Evolutionary conservation across 2,113 vertebrate genomes (phyloP), one percentile per base, ranked within the genome.

Genomic region (Nesogale talazaci): DNA sequence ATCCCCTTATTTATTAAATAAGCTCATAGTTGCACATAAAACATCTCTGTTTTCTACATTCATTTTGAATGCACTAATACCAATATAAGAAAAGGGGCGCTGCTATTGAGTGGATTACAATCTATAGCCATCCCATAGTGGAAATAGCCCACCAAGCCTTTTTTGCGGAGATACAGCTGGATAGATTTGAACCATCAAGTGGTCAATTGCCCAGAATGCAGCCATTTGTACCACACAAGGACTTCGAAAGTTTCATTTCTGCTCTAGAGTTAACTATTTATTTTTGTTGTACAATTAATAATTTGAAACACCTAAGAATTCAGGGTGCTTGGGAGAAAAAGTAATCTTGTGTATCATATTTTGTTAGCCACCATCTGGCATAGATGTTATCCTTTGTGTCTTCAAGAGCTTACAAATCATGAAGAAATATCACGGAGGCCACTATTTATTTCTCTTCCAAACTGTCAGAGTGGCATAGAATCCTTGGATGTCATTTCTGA

Each of bases 401-500:
- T 95, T 70, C 11, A 42, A 69, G 46, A 85, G n/a, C 2, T 95
- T 69, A 65, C 61, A 94, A 67, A 27, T 76, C 87, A 77, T 82
- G 52, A 97, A 78, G 95, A 88, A 85, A 95, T 46, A 94, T 15
- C 3, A 59, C 2, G 2, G 92, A 79, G 95, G 85, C 83, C 87
- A 90, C 86, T 93, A 69, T 92, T 27, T 59, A 76, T 88, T 93
- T 92, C 8, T 86, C 90, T 94, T 92, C 80, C 82, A 96, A 87
- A 97, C 94, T 88, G 56, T 14, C 22, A 74, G 2, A 93, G 91
- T 76, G 95, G 63, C 59, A 90, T 0, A 1, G 72, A 88, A 77
- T 79, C 67, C 34, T 95, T 79, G 87, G 86, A 86, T 83, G 36
- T 83, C 40, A 75, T 27, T 82, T 46, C 88, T 2, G 1, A 79